Base-by-base conservation (phyloP, 53 echinoderm and acorn worm species). In the Mesocentrotus franciscanus region DNA sequence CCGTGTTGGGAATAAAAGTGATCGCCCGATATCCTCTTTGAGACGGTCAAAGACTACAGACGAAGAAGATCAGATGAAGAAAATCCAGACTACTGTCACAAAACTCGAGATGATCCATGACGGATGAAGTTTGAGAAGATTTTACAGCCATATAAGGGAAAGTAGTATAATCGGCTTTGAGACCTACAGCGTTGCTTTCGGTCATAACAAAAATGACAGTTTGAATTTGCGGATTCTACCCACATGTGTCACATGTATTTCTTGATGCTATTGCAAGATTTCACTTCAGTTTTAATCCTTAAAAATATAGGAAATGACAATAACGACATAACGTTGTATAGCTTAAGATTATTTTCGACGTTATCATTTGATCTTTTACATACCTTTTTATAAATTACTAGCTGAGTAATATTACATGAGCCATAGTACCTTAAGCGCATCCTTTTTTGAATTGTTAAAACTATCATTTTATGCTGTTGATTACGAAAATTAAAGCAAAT, bases 121-220 rank as follows among this genome's bases (percentile, higher is more conserved):
- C 2, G 5, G 55, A 58, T 24, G 22, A 87, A 87, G n/a, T 87
- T 87, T 57, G 58, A 58, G 87, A 58, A 58, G 56, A 87, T 87
- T 87, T 59, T 58, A 57, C 87, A 87, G n/a, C 27, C 87, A 27
- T 57, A 87, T 87, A 87, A 87, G 56, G 58, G 87, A n/a, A 26
- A 56, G 87, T n/a, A 3, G 56, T 87, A 58, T 87, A 87, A 87
- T 87, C 87, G 87, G 87, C 58, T 87, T 87, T 58, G 56, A 42
- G 87, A 87, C 87, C 87, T 87, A 87, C 87, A 87, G 87, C 87
- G 10, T 57, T 87, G 87, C 87, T 87, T 87, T 87, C 87, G 57
- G 58, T 87, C 87, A 57, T 57, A 56, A 87, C 87, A 87, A 58
- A 87, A 87, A 26, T 87, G 87, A 58, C 87, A 87, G 27, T n/a